Evolutionary conservation across 2,797 vertebrate species (phyloP), one percentile per base, ranked within the genome.

Genomic region (Tenualosa thibaudeaui): DNA sequence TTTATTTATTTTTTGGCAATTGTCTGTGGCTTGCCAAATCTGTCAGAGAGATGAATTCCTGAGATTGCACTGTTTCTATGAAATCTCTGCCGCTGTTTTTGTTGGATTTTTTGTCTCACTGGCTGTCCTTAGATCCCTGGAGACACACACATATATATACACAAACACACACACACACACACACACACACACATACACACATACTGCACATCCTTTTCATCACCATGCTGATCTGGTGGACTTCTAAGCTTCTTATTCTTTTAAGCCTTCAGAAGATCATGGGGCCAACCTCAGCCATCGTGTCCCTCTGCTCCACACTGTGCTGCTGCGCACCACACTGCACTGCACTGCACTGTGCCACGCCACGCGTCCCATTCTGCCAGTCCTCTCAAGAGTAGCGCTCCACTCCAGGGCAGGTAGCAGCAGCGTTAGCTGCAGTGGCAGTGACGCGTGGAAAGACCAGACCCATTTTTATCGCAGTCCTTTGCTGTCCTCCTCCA

Each of bases 181-280:
- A 37, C 24, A 71, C 65, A 68, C 26, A 37, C 54, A 53, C 51
- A 53, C 51, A 53, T 12, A 53, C 10, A 75, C 8, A 31, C n/a
- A 65, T 24, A 65, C 62, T 12, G 51, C 0, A 8, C 68, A 15
- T 17, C 68, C 31, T 40, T 75, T 75, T 75, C 68, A 17, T 75
- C 31, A 75, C 68, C 12, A 5, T 26, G 68, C 68, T 75, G 68
- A 75, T 75, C 68, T 75, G 68, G 68, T 15, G 2, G 13, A 75
- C 68, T 75, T 75, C 68, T 75, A 75, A 75, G 68, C 68, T 75
- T 40, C 68, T 75, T 75, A 75, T 37, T 75, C 15, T 75, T 24
- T 40, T 17, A 40, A 75, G 37, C 31, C 68, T 12, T 31, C 62
- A 31, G 24, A 31, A 65, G 62, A 65, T 24, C 68, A 40, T 31